These are phyloP conservation scores for Channa striata DNA, from an alignment of 2,797 vertebrate species.

Conservation along the genomic window DNA sequence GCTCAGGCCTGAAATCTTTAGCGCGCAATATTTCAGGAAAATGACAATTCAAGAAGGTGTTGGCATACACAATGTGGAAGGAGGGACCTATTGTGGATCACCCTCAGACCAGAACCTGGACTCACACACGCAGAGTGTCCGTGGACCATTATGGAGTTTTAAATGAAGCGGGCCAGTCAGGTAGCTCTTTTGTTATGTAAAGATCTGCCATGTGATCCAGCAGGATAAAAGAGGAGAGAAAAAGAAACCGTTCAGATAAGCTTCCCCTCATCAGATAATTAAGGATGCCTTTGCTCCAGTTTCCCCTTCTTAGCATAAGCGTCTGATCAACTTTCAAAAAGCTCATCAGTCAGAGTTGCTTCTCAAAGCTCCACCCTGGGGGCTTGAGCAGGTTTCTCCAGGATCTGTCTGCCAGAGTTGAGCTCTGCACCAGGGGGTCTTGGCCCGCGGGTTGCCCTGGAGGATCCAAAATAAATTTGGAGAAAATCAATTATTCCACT, in stretches of 20 bases:
- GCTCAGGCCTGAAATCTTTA: slow-evolving; percentile 45
- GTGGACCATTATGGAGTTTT: slow-evolving; percentile 61
- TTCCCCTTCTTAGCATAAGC: slow-evolving; percentile 85
- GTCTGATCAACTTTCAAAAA: slow-evolving; percentile 87
- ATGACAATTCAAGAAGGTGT: slow-evolving; percentile 24
- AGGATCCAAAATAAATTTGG: slow-evolving; percentile 35
- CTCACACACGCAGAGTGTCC: slow-evolving; percentile 30
- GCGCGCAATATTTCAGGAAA: slow-evolving; percentile 30
- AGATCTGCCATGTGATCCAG: slow-evolving; percentile 83
- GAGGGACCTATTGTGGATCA: slow-evolving; percentile 20
- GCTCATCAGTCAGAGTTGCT: slow-evolving; percentile 79
- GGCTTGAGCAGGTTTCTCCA: slow-evolving; percentile 44
- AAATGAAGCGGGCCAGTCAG: slow-evolving; percentile 67
- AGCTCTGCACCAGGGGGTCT: slow-evolving; percentile 40
- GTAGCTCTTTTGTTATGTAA: slow-evolving; percentile 88
- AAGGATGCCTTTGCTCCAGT: slow-evolving; percentile 85
- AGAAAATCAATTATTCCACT: slow-evolving; percentile 32
- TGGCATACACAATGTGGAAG: neutral
- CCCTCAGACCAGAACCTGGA: slow-evolving; percentile 56
- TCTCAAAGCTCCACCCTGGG: slow-evolving; percentile 40
- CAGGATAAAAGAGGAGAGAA: slow-evolving; percentile 82
- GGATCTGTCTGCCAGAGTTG: slow-evolving; percentile 16
- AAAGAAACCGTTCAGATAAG: slow-evolving; percentile 88
- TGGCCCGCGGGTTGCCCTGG: slow-evolving; percentile 18
- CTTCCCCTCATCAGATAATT: slow-evolving; percentile 85